phyloP scores from a whole-genome alignment of 2,797 vertebrate genomes.

The Chanos chanos region DNA sequence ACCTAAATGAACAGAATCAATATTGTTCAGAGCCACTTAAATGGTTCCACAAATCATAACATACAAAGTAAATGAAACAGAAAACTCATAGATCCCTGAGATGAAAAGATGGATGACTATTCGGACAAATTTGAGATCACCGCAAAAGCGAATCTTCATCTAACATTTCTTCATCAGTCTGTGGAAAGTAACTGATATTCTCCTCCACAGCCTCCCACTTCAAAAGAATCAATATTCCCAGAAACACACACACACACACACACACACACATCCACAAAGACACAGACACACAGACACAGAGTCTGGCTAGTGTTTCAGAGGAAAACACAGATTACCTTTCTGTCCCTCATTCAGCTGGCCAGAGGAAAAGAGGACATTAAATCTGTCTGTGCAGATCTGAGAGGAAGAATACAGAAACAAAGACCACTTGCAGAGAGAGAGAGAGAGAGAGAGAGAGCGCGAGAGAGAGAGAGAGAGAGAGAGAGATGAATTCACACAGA shows the following conservation, averaged over 20 bases:
- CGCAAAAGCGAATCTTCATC: too few species aligned
- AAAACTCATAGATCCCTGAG: too few species aligned
- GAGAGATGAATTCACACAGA: slow-evolving; percentile 20
- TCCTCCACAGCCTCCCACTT: not conserved
- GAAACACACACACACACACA: not conserved
- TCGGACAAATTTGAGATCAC: too few species aligned
- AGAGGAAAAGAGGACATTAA: slow-evolving; percentile 14
- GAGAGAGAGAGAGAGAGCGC: slow-evolving; percentile 2
- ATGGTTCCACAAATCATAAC: too few species aligned
- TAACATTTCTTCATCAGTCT: not conserved
- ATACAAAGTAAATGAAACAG: too few species aligned
- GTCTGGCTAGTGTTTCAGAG: not conserved
- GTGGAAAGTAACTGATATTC: not conserved
- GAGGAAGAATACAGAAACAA: slow-evolving; percentile 26
- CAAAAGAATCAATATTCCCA: slow-evolving; percentile 7
- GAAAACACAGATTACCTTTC: slow-evolving; percentile 46
- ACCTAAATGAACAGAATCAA: too few species aligned
- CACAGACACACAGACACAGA: not conserved
- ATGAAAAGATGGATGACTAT: too few species aligned
- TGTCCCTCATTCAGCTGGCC: slow-evolving; percentile 28
- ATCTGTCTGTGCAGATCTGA: slow-evolving; percentile 16
- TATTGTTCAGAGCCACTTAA: too few species aligned
- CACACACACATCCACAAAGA: not conserved
- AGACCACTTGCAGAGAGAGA: slow-evolving; percentile 1
- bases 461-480: slow-evolving; percentile 12